Percentiles rank a stretch among this genome's conserved stretches.
Evolutionary conservation across 2,797 vertebrate genomes (phyloP).

Genomic region (Sebastes hubbsi): DNA sequence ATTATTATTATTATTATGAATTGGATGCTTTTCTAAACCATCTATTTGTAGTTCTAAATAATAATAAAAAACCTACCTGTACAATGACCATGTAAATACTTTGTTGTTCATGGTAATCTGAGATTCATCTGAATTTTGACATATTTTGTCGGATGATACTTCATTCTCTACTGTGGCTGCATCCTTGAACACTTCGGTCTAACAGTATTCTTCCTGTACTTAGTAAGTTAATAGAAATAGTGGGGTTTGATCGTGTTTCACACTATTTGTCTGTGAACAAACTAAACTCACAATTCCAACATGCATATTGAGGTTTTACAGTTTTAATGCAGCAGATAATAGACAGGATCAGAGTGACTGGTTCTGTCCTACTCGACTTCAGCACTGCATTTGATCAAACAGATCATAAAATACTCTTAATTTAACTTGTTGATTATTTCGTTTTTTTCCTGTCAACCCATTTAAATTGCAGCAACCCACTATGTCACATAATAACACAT

Average conservation of each 20-base stretch:
- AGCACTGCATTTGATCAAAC: background rate
- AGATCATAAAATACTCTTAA: background rate
- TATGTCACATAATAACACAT: background rate
- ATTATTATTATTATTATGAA: too few species aligned
- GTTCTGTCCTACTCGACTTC: background rate
- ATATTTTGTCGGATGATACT: background rate
- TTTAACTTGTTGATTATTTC: background rate
- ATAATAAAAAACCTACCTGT: background rate
- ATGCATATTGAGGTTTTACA: background rate
- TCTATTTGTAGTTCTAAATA: background rate
- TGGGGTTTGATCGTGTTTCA: background rate
- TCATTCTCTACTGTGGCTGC: background rate
- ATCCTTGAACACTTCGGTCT: background rate
- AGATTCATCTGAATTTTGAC: background rate
- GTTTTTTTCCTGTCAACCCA: too few species aligned
- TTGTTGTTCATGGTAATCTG: background rate
- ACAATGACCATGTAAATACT: background rate
- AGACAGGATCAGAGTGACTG: too few species aligned
- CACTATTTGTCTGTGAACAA: background rate
- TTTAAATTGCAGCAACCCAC: background rate
- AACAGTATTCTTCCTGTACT: background rate
- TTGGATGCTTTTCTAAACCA: background rate
- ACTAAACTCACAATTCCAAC: background rate
- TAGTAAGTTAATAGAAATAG: background rate
- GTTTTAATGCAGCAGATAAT: too few species aligned